Evolutionary conservation across 2,113 vertebrate species (phyloP), one percentile per base, ranked within the genome.

Genomic region (Mirza zaza): DNA sequence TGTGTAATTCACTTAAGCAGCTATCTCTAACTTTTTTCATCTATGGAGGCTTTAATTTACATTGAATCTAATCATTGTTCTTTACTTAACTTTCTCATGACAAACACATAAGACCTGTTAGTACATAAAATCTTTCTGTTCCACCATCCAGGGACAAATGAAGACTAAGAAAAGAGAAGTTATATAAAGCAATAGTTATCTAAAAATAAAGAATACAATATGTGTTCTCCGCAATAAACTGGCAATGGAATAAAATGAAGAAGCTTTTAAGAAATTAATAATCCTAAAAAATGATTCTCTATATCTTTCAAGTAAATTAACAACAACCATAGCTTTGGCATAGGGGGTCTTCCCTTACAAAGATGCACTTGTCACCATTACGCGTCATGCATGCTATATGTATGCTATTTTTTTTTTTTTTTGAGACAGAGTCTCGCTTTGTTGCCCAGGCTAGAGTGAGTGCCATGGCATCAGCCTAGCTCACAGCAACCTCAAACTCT

Each of bases 201-300:
- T 90, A 91, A 88, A 96, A 76, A 34, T 75, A 42, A 76, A 81
- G 36, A 70, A 21, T 17, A 36, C 14, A 59, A 55, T 8, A 3
- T 86, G 17, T 42, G 27, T 18, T 65, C 57, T 89, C 32, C 85
- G 34, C 34, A 55, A 61, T 75, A 77, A 92, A 15, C 32, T 85
- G 34, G 29, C 32, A 45, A 50, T 87, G n/a, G 61, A 84, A 90
- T 81, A 34, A 52, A 95, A 86, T 79, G 15, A 75, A 79, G 57
- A 94, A 9, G 45, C 5, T 94, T 89, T 95, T 34, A 90, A 86
- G 27, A 94, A 71, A 75, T 81, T 87, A 92, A 63, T 65, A 94
- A 85, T 71, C 39, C 65, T 34, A 11, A 92, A 71, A 96, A 77
- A 59, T 70, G 34, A 81, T 85, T 93, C 85, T 32, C 85, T 85